Evolutionary conservation across 2,888 invertebrate genomes (phyloP).

Genomic region (Megalurothrips usitatus): DNA sequence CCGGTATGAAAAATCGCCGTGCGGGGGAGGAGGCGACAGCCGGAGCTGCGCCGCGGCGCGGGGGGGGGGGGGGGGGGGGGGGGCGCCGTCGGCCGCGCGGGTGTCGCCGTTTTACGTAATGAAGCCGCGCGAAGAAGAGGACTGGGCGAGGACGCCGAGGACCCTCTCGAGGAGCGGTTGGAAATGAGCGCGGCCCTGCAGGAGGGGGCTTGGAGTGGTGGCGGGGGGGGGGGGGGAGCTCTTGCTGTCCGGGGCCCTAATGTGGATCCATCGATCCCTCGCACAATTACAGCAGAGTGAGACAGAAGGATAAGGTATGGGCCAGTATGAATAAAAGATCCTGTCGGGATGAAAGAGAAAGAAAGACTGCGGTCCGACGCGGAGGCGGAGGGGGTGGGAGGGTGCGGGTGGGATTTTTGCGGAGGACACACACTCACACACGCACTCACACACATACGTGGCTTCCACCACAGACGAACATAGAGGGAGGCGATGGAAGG

Average conservation of each 20-base stretch:
- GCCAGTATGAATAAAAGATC: slow-evolving; percentile 21
- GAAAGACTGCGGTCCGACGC: not conserved
- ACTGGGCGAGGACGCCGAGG: no score
- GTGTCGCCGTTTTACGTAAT: no score
- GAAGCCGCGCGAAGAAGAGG: no score
- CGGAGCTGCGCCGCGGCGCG: no score
- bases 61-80: no score
- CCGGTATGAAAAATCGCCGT: no score
- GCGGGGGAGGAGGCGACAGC: no score
- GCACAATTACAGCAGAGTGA: slow-evolving; percentile 20
- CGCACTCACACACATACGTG: not conserved
- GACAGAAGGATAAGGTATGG: slow-evolving; percentile 26
- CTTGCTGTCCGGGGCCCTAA: not conserved
- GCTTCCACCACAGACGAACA: not conserved
- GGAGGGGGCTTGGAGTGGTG: not conserved
- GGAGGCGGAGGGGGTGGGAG: not conserved
- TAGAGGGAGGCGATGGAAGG: not conserved
- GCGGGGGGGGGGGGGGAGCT: not conserved
- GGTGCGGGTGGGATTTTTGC: not conserved
- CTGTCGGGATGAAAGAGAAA: not conserved
- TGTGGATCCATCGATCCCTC: slow-evolving; percentile 11
- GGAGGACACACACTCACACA: not conserved
- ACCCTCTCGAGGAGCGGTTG: no score
- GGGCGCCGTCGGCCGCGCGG: no score
- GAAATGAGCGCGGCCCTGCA: no score